Evolutionary conservation across 37 sponge, comb jelly and placozoan species (phyloP).

Genomic region (Diacarnus erythraeanus): DNA sequence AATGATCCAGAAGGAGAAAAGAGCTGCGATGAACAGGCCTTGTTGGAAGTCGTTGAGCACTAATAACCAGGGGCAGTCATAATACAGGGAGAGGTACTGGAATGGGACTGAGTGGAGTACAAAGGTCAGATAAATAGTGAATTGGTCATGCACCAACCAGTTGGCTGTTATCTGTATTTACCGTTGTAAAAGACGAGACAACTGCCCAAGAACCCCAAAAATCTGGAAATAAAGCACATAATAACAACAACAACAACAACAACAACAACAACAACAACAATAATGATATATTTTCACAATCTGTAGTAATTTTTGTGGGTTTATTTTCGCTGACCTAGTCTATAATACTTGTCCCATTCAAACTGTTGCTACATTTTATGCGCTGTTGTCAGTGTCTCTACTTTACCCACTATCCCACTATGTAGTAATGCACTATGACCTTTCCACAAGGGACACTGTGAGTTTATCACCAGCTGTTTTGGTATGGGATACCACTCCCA

Average conservation of each 20-base stretch:
- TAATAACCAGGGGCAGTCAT: conserved; percentile 69
- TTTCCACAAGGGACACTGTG: conserved; percentile 5
- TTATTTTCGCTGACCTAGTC: no score
- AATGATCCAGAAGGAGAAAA: conserved; percentile 70
- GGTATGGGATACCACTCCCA: background rate
- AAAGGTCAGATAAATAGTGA: background rate
- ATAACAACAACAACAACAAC: background rate
- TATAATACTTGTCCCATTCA: no score
- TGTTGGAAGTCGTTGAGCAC: conserved; percentile 73
- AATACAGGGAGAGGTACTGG: conserved; percentile 50
- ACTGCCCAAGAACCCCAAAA: conserved; percentile 23
- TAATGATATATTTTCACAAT: no score
- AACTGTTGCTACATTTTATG: no score
- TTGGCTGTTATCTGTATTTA: conserved; percentile 2
- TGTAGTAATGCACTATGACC: background rate
- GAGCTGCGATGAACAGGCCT: conserved; percentile 55
- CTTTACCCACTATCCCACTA: no score
- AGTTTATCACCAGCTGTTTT: background rate
- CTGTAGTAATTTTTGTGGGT: no score
- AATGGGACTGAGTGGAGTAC: conserved; percentile 57
- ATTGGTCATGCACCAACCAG: background rate
- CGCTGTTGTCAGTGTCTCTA: no score
- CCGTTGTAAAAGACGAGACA: conserved; percentile 46
- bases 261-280: no score
- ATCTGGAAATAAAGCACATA: conserved; percentile 8